phyloP scores from a whole-genome alignment of 2,888 invertebrate species.

The Oxystoma pomonae region DNA sequence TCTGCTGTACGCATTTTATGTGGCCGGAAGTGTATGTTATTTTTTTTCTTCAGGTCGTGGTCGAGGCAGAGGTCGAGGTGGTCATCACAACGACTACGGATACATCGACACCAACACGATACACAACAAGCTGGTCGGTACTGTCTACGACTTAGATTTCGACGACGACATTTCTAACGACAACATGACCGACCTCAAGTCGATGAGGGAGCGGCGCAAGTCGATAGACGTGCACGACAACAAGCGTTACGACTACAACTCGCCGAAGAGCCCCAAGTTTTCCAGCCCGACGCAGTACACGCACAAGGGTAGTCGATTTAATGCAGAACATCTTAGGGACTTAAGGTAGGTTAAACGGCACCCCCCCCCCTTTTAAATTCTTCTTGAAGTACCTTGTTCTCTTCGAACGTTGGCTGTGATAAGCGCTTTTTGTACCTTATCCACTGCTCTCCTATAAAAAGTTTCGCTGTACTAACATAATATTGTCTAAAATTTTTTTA shows the following conservation, averaged over 20 bases:
- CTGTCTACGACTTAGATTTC: constrained; percentile 82
- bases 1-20: no score
- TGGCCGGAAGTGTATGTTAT: no score
- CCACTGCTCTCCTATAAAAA: no score
- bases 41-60: constrained; percentile 30
- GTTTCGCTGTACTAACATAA: no score
- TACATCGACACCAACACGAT: constrained; percentile 65
- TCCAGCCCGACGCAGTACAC: constrained; percentile 52
- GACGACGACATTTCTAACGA: constrained; percentile 77
- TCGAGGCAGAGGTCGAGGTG: constrained; percentile 44
- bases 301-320: constrained; percentile 35
- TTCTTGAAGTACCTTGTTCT: no score
- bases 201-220: constrained; percentile 73
- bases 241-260: constrained; percentile 53
- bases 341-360: constrained; percentile 11
- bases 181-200: constrained; percentile 67
- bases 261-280: constrained; percentile 57
- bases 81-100: constrained; percentile 37
- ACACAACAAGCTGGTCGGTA: constrained; percentile 77
- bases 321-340: constrained; percentile 16
- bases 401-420: no score
- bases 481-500: no score
- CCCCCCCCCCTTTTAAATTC: no score
- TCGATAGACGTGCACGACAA: constrained; percentile 66
- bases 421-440: no score